Evolutionary conservation across 2,888 invertebrate species (phyloP).

Genomic region (Sympetrum striolatum): DNA sequence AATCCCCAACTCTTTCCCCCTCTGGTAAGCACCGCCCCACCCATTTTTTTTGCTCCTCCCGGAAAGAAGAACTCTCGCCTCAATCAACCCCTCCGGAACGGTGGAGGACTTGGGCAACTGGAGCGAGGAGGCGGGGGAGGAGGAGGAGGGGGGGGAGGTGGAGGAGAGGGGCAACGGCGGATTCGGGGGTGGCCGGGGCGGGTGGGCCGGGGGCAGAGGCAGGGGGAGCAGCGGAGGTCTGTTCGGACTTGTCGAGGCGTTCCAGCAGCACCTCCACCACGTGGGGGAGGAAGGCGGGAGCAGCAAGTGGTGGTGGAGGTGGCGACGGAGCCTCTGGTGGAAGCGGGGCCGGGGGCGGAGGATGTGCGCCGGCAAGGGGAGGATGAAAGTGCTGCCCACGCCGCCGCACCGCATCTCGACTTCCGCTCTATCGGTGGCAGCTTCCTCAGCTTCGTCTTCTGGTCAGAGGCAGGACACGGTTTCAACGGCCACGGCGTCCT

Average conservation of each 20-base stretch:
- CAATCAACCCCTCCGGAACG: background rate
- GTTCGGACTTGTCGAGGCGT: background rate
- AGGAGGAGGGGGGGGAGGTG: constrained; percentile 27
- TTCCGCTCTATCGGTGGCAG: constrained; percentile 2
- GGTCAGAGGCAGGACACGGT: background rate
- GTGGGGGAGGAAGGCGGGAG: background rate
- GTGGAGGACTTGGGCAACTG: constrained; percentile 3
- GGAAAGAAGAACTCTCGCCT: background rate
- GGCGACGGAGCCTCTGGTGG: constrained; percentile 28
- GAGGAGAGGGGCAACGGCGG: background rate
- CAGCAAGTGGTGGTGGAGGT: constrained; percentile 27
- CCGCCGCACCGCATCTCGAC: constrained; percentile 11
- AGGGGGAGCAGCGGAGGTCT: background rate
- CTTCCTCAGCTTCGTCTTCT: background rate
- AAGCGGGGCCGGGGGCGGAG: constrained; percentile 41
- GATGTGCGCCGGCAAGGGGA: constrained; percentile 41
- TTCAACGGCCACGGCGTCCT: background rate
- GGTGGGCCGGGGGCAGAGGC: background rate
- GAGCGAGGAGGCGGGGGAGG: background rate
- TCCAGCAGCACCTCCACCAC: background rate
- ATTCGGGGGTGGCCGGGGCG: background rate
- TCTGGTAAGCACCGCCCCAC: background rate
- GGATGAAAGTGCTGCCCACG: constrained; percentile 34
- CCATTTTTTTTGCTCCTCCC: background rate
- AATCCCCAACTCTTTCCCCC: background rate